These are phyloP conservation scores for Bimastos eiseni DNA, from an alignment of 2,888 invertebrate species.

Conservation along the genomic window DNA sequence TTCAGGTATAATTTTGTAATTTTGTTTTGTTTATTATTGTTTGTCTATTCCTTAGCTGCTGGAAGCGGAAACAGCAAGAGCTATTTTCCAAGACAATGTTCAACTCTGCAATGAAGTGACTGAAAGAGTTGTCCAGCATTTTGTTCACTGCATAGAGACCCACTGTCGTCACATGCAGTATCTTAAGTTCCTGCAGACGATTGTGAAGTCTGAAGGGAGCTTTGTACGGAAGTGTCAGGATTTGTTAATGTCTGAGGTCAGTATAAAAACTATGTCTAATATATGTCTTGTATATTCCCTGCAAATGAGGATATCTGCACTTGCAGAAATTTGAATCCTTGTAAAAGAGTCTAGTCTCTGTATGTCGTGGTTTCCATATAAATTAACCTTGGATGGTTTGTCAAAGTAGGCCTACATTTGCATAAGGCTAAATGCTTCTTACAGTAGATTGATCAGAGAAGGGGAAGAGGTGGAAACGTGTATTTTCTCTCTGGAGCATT, in stretches of 20 bases:
- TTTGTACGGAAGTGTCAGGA: constrained; percentile 94
- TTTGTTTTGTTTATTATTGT: neutral
- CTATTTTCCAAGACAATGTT: constrained; percentile 94
- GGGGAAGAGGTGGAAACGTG: neutral
- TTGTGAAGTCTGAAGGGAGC: constrained; percentile 92
- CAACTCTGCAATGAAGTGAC: constrained; percentile 90
- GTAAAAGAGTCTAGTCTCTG: neutral
- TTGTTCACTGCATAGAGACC: constrained; percentile 96
- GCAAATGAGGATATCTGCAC: too few relatives aligned
- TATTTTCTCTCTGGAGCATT: neutral
- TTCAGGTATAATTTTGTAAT: neutral
- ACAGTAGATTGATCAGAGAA: neutral
- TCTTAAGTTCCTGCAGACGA: constrained; percentile 90
- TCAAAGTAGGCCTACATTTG: too few relatives aligned
- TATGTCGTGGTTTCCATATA: too few relatives aligned
- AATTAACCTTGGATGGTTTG: too few relatives aligned
- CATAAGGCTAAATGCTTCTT: neutral
- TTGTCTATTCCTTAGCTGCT: constrained; percentile 61
- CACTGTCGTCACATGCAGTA: constrained; percentile 89
- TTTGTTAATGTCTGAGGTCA: constrained; percentile 91
- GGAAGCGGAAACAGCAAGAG: constrained; percentile 93
- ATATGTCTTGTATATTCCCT: too few relatives aligned
- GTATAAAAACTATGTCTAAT: too few relatives aligned
- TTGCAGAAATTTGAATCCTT: neutral
- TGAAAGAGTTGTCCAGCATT: constrained; percentile 96